Conservation (phyloP, 2,888 invertebrate species). For the Gryllus longicercus region DNA sequence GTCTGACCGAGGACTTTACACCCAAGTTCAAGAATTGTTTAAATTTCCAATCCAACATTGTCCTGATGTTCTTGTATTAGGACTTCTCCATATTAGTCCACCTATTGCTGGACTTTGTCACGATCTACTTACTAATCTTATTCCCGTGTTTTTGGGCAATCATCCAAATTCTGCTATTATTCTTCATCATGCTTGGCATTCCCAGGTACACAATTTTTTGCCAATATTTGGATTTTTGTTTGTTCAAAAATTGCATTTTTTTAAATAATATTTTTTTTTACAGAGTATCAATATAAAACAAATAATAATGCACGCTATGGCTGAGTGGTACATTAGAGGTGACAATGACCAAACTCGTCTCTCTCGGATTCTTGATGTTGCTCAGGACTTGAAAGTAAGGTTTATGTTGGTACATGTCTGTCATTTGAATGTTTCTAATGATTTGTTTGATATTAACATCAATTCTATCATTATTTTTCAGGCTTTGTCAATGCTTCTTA, state of each 20-base stretch:
- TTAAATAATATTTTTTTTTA: constrained; percentile 20
- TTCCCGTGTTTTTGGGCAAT: constrained; percentile 90
- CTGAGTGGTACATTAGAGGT: constrained; percentile 90
- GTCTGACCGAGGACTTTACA: constrained; percentile 81
- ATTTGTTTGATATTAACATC: not conserved
- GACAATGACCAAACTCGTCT: constrained; percentile 92
- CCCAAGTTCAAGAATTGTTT: constrained; percentile 81
- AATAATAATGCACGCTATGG: constrained; percentile 94
- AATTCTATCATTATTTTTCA: constrained; percentile 53
- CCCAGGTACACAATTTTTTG: constrained; percentile 49
- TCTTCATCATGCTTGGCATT: constrained; percentile 93
- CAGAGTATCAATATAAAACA: constrained; percentile 67
- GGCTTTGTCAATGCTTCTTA: constrained; percentile 85
- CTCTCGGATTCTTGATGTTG: constrained; percentile 92
- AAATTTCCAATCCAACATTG: constrained; percentile 90
- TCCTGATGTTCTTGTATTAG: constrained; percentile 89
- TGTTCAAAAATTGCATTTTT: not conserved
- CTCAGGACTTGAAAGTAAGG: constrained; percentile 72
- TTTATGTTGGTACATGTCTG: constrained; percentile 22
- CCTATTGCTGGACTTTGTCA: constrained; percentile 75
- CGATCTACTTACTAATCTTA: constrained; percentile 80
- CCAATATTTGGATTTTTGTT: not conserved
- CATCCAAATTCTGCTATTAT: constrained; percentile 97
- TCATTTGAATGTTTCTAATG: not conserved
- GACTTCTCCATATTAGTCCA: constrained; percentile 81